These are phyloP conservation scores for Acanthopleura granulata DNA, from an alignment of 2,888 invertebrate species.

Conservation along the genomic window DNA sequence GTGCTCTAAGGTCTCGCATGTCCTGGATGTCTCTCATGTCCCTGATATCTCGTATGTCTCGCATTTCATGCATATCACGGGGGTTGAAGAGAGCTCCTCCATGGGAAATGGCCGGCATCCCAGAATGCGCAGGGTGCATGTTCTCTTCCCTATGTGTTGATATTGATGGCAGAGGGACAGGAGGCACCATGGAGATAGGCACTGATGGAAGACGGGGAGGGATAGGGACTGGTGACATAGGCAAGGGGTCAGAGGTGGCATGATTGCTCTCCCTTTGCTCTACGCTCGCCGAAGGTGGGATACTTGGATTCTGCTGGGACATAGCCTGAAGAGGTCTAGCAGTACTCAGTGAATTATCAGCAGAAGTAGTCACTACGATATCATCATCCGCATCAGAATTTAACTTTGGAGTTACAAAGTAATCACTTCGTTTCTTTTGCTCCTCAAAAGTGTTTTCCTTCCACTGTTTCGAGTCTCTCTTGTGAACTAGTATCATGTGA, in stretches of 20 bases:
- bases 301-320: not conserved
- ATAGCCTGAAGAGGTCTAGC: not conserved
- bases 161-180: not conserved
- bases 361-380: not conserved
- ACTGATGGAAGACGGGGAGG: not conserved
- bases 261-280: constrained; percentile 3
- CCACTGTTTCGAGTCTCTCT: constrained; percentile 50
- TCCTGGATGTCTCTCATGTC: constrained; percentile 1
- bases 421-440: constrained; percentile 9
- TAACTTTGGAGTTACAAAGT: constrained; percentile 7
- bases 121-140: not conserved
- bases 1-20: not conserved
- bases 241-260: not conserved
- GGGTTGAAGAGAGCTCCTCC: not conserved
- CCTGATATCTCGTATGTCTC: not conserved
- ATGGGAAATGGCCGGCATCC: not conserved
- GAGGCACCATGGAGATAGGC: not conserved
- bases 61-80: constrained; percentile 8
- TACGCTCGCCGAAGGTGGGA: not conserved
- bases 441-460: constrained; percentile 42
- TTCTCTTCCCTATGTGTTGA: not conserved
- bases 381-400: not conserved
- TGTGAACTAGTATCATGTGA: constrained; percentile 57
- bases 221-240: not conserved
- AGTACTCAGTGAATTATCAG: not conserved